Evolutionary conservation across 2,797 vertebrate genomes (phyloP).

Genomic region (Siniperca obscura): DNA sequence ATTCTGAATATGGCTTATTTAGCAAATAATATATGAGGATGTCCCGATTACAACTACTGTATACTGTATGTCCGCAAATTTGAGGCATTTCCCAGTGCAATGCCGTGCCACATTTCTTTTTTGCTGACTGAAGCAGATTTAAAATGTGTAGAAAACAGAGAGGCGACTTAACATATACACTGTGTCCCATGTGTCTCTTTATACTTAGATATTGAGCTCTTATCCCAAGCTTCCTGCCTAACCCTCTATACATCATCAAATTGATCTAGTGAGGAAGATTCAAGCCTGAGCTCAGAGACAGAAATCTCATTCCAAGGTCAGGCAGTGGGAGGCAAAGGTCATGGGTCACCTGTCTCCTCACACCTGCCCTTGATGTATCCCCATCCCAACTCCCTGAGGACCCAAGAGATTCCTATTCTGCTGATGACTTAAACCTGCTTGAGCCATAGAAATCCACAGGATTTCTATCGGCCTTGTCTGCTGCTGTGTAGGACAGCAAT

Average conservation of each 20-base stretch:
- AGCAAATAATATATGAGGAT: slow-evolving; percentile 17
- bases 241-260: slow-evolving; percentile 81
- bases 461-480: slow-evolving; percentile 75
- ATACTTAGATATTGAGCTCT: slow-evolving; percentile 75
- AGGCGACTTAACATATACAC: slow-evolving; percentile 56
- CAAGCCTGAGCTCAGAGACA: slow-evolving; percentile 68
- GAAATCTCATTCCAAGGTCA: slow-evolving; percentile 78
- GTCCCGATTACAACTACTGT: neutral
- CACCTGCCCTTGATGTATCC: slow-evolving; percentile 80
- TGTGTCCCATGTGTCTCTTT: slow-evolving; percentile 67
- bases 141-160: slow-evolving; percentile 48
- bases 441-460: slow-evolving; percentile 76
- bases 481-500: slow-evolving; percentile 73
- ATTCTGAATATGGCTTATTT: neutral
- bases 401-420: slow-evolving; percentile 67
- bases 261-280: slow-evolving; percentile 77
- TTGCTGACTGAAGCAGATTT: slow-evolving; percentile 47
- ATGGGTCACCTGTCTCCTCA: slow-evolving; percentile 76
- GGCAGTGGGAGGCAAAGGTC: slow-evolving; percentile 67
- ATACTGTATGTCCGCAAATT: neutral
- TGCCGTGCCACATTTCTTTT: slow-evolving; percentile 30
- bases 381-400: slow-evolving; percentile 47
- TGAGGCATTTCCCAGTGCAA: slow-evolving; percentile 10
- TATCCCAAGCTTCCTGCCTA: slow-evolving; percentile 62
- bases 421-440: slow-evolving; percentile 83